These are phyloP conservation scores for Bubo scandiacus DNA, from an alignment of 2,113 vertebrate genomes.

Conservation along the genomic window DNA sequence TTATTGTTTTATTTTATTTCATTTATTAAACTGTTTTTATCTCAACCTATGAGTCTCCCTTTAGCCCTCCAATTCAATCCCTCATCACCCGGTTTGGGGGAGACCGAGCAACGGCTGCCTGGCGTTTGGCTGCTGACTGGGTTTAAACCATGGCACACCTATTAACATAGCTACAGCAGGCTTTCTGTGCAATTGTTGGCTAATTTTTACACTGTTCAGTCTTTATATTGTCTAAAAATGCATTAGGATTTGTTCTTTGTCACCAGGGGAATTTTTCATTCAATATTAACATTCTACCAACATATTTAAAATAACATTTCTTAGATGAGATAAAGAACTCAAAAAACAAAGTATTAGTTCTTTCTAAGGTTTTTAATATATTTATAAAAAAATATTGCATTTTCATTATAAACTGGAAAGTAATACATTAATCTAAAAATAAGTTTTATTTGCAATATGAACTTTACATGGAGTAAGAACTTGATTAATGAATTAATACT, in stretches of 20 bases:
- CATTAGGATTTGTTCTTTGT: background rate
- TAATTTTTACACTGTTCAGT: background rate
- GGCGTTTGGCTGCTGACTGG: no score
- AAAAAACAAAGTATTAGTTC: background rate
- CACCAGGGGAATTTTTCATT: background rate
- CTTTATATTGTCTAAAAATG: background rate
- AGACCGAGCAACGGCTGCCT: no score
- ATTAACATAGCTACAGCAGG: background rate
- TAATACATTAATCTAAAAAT: background rate
- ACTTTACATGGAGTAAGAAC: background rate
- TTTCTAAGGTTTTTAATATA: background rate
- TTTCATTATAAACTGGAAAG: background rate
- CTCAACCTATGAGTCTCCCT: no score
- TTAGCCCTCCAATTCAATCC: no score
- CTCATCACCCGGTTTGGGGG: no score
- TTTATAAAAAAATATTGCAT: background rate
- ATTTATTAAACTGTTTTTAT: no score
- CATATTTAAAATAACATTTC: background rate
- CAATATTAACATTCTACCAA: background rate
- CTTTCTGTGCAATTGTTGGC: background rate
- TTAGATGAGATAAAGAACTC: background rate
- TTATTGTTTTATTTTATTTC: no score
- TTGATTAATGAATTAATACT: background rate
- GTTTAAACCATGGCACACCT: background rate
- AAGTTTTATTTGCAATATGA: background rate